Evolutionary conservation across 2,888 invertebrate genomes (phyloP).

Genomic region (Myathropa florea): DNA sequence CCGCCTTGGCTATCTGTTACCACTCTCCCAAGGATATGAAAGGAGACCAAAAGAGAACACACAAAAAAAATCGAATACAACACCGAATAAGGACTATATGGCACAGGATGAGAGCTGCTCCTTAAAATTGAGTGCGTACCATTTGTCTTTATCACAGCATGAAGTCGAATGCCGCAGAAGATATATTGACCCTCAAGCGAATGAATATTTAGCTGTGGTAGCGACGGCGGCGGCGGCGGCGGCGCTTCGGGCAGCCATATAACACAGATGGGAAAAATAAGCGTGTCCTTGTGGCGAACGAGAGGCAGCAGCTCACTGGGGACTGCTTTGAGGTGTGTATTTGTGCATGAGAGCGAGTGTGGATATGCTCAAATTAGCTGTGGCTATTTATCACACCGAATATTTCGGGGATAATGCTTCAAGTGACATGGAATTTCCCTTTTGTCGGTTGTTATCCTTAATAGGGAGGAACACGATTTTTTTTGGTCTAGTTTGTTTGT

Average conservation of each 20-base stretch:
- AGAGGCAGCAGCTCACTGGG: slow-evolving; percentile 40
- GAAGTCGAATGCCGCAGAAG: slow-evolving; percentile 72
- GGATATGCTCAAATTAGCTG: slow-evolving; percentile 65
- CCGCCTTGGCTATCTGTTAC: slow-evolving; percentile 9
- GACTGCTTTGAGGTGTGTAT: slow-evolving; percentile 41
- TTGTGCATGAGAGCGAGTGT: slow-evolving; percentile 32
- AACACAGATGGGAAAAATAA: slow-evolving; percentile 23
- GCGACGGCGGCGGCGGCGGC: slow-evolving; percentile 19
- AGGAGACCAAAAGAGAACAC: background rate
- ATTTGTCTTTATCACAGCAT: slow-evolving; percentile 74
- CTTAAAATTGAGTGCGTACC: slow-evolving; percentile 71
- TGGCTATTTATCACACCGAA: slow-evolving; percentile 67
- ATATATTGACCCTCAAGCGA: slow-evolving; percentile 72
- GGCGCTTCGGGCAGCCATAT: slow-evolving; percentile 47
- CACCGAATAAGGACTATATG: slow-evolving; percentile 31
- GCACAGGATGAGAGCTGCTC: slow-evolving; percentile 45
- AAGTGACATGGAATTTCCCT: slow-evolving; percentile 67
- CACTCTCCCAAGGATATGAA: background rate
- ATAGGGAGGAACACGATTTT: slow-evolving; percentile 41
- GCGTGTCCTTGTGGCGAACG: slow-evolving; percentile 31
- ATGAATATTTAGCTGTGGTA: slow-evolving; percentile 57
- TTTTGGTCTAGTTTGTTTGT: slow-evolving; percentile 25
- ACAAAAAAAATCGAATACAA: slow-evolving; percentile 25
- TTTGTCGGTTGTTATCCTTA: slow-evolving; percentile 67
- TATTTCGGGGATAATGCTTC: slow-evolving; percentile 65